Conservation (phyloP, 2,797 vertebrate genomes). For the Todus mexicanus region DNA sequence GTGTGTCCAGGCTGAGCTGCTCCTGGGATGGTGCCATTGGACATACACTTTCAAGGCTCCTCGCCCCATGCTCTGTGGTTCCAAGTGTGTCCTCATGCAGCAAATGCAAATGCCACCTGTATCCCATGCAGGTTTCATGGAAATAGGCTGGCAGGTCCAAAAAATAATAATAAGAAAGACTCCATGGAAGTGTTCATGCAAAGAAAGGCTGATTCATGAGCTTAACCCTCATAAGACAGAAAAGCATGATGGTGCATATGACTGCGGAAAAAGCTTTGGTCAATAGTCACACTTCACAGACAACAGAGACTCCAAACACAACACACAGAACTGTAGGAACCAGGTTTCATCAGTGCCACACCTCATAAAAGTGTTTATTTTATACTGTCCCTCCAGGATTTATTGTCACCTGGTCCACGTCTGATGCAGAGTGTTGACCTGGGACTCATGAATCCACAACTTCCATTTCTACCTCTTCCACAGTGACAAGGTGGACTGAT, state of each 20-base stretch:
- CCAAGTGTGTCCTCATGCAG: accelerated
- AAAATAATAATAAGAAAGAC: neutral
- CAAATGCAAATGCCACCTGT: neutral
- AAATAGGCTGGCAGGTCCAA: neutral
- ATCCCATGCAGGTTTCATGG: neutral
- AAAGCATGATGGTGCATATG: neutral
- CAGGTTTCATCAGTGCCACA: neutral
- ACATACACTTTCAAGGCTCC: neutral
- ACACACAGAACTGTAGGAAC: neutral
- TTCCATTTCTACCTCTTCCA: slow-evolving; percentile 3
- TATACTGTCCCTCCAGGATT: neutral
- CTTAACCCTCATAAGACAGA: neutral
- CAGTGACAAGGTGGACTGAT: slow-evolving; percentile 36
- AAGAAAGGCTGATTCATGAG: neutral
- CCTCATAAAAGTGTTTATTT: neutral
- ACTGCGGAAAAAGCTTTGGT: neutral
- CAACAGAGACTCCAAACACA: neutral
- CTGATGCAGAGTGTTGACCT: neutral
- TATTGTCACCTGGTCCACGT: neutral
- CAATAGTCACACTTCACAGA: neutral
- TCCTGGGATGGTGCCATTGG: neutral
- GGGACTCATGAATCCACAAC: slow-evolving; percentile 30
- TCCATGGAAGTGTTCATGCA: neutral
- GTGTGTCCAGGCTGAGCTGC: neutral
- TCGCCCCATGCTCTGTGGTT: neutral